These are phyloP conservation scores for Dynastes tityus DNA, from an alignment of 2,888 invertebrate genomes.

Conservation along the genomic window DNA sequence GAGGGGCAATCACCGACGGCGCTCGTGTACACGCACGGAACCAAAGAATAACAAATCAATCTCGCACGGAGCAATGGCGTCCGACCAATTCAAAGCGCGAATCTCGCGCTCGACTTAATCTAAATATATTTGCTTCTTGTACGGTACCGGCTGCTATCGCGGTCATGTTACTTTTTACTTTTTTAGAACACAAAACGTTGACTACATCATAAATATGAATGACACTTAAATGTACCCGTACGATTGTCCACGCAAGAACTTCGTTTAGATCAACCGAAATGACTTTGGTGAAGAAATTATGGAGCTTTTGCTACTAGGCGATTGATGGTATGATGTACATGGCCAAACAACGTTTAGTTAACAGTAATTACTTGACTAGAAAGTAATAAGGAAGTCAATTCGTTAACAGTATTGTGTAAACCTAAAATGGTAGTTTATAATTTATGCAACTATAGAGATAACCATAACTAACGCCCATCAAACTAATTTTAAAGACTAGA, in stretches of 20 bases:
- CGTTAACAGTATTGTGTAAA: background rate
- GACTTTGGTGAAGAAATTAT: conserved; percentile 15
- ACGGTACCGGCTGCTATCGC: conserved; percentile 1
- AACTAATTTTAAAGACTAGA: too few species aligned
- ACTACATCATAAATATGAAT: conserved; percentile 46
- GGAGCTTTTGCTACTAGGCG: background rate
- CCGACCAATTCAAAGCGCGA: conserved; percentile 21
- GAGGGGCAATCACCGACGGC: conserved; percentile 5
- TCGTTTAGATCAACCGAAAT: conserved; percentile 7
- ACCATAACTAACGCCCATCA: too few species aligned
- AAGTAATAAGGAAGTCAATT: background rate
- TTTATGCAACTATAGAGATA: too few species aligned
- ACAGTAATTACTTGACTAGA: background rate
- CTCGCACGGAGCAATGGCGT: conserved; percentile 6
- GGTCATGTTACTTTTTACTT: conserved; percentile 15
- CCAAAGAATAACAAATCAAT: conserved; percentile 36
- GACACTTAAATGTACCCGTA: conserved; percentile 23
- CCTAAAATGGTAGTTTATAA: background rate
- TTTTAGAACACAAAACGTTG: conserved; percentile 21
- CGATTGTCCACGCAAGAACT: conserved; percentile 12
- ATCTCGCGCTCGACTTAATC: conserved; percentile 43
- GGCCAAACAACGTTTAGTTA: background rate
- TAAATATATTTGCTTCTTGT: conserved; percentile 37
- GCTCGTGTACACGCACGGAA: conserved; percentile 14
- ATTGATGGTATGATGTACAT: background rate